phyloP scores from a whole-genome alignment of 2,888 invertebrate species.

The Amblyjoppa proteus region DNA sequence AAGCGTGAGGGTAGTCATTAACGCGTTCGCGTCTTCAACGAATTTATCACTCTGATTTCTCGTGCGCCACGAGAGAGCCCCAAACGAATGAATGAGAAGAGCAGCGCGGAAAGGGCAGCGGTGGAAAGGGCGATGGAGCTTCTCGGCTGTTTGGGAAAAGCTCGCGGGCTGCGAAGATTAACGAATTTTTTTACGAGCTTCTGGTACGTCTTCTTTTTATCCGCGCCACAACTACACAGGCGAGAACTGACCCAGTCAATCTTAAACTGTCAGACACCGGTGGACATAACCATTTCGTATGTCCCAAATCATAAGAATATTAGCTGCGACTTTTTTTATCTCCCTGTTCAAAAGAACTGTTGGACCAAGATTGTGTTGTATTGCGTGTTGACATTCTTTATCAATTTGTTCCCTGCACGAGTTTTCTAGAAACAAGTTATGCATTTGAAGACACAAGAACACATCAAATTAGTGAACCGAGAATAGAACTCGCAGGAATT shows the following conservation, averaged over 20 bases:
- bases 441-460: too few relatives aligned
- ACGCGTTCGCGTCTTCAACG: conserved; percentile 59
- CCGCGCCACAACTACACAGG: background rate
- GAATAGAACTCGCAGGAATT: too few relatives aligned
- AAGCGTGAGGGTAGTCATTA: conserved; percentile 66
- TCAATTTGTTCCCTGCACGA: too few relatives aligned
- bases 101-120: background rate
- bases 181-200: conserved; percentile 33
- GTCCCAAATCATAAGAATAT: background rate
- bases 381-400: too few relatives aligned
- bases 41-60: conserved; percentile 66
- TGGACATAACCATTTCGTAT: background rate
- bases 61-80: conserved; percentile 30
- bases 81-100: conserved; percentile 45
- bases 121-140: background rate
- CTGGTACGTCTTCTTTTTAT: background rate
- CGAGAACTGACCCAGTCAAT: background rate
- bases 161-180: conserved; percentile 5
- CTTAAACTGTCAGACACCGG: background rate
- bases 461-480: too few relatives aligned
- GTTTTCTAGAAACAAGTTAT: too few relatives aligned
- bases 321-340: background rate
- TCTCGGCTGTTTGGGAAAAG: conserved; percentile 15
- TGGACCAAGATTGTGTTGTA: too few relatives aligned
- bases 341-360: background rate